Percentiles rank a stretch among this genome's conserved stretches.
Conservation (phyloP, 2,888 invertebrate species). For the Geophilus truncorum region DNA sequence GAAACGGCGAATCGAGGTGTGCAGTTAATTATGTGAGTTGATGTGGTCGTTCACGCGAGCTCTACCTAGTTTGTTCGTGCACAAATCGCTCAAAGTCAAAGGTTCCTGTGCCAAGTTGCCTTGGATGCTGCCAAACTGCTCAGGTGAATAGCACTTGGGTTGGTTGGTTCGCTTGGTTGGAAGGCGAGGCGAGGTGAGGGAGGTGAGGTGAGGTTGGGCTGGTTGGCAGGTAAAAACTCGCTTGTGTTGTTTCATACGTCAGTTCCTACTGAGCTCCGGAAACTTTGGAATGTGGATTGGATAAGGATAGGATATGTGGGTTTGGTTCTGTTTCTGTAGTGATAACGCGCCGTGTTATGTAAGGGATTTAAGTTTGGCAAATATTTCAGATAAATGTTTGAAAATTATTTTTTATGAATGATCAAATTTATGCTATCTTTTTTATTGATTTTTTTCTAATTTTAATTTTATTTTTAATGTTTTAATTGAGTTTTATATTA, state of each 20-base stretch:
- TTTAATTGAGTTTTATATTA: too few relatives aligned
- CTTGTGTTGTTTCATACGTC: neutral
- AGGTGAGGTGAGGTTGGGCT: neutral
- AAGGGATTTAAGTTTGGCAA: neutral
- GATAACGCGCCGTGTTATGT: neutral
- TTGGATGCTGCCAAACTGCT: neutral
- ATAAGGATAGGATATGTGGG: too few relatives aligned
- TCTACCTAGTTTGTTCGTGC: neutral
- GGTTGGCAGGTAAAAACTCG: slow-evolving; percentile 10
- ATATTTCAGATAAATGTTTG: too few relatives aligned
- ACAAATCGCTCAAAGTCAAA: neutral
- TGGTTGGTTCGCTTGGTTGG: neutral
- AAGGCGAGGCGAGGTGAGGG: neutral
- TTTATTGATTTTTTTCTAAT: too few relatives aligned
- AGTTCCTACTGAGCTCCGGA: slow-evolving; percentile 10
- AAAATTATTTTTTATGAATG: too few relatives aligned
- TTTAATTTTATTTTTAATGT: too few relatives aligned
- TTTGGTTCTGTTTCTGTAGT: neutral
- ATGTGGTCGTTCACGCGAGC: neutral
- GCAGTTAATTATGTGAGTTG: neutral
- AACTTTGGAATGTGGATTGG: slow-evolving; percentile 14
- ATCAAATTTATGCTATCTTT: too few relatives aligned
- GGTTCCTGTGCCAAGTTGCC: neutral
- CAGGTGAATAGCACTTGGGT: neutral
- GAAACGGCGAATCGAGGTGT: neutral